Base-by-base conservation (phyloP, 2,888 invertebrate species). In the Prionchulus punctatus region DNA sequence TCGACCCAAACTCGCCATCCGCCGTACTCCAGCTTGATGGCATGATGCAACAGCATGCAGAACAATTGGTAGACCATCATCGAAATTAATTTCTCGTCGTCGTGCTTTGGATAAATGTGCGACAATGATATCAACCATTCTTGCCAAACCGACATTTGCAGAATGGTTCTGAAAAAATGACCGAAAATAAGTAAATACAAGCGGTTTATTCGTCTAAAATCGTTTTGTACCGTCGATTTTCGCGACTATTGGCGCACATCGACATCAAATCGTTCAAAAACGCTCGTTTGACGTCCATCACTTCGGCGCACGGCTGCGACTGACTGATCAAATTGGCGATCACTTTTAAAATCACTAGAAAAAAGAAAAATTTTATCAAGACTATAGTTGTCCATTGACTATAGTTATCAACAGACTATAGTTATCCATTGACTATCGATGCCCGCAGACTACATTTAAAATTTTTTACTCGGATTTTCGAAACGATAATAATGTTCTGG, bases 1-100 rank as follows among this genome's bases (percentile, higher is more conserved):
- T 99, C 98, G 2, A 99, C 96, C 98, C 98, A 98, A 23, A 99
- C 98, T 59, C 98, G 77, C 98, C 98, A 99, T 21, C 98, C 98
- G 2, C 98, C 98, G 69, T 92, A 98, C 74, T 99, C 98, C 68
- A 89, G 89, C 71, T 96, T 94, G 64, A 99, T 91, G 43, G 98
- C 98, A 73, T 99, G 98, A 72, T 98, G 96, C 48, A 99, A 76
- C 59, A 99, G 77, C 88, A 96, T 92, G 21, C 91, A 81, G 76
- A 99, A 98, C 63, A 98, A 76, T 0, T 91, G 86, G 75, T 94
- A 96, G 43, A 98, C 96, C 87, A 94, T 89, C 70, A 94, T 94
- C 0, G 91, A 90, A 55, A 94, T 85, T 75, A 91, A 88, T 71
- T 15, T 18, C 36, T 57, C 53, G 15, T 56, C 31, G 15, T 56